These are phyloP conservation scores for Pituophis catenifer DNA, from an alignment of 2,113 vertebrate species.

Conservation along the genomic window DNA sequence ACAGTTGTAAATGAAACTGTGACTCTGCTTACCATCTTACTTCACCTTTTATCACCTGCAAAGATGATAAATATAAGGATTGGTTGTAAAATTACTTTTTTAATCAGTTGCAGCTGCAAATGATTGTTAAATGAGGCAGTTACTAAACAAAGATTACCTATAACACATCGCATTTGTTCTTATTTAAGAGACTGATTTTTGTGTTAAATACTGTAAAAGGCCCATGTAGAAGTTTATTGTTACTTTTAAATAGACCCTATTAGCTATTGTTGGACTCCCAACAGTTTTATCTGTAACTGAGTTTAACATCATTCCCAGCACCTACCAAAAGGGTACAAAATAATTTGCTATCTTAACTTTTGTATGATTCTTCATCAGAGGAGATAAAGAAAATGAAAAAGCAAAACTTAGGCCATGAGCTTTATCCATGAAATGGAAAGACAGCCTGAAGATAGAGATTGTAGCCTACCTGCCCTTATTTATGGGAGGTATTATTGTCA, in stretches of 20 bases:
- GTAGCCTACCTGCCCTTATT: not conserved
- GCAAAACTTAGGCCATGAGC: not conserved
- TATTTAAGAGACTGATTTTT: not conserved
- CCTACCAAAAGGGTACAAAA: not conserved
- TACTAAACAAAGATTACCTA: not conserved
- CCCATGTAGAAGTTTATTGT: not conserved
- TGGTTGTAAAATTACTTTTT: not conserved
- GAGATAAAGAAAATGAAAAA: not conserved
- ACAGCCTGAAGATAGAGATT: not conserved
- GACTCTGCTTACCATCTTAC: not conserved
- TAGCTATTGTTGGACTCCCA: not conserved
- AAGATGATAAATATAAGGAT: not conserved
- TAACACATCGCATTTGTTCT: not conserved
- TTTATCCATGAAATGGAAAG: not conserved
- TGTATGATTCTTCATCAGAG: not conserved
- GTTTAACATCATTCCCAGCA: not conserved
- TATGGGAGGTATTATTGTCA: not conserved
- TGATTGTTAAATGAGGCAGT: not conserved
- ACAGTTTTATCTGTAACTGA: not conserved
- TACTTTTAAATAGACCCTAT: not conserved
- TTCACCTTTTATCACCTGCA: not conserved
- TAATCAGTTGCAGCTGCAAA: not conserved
- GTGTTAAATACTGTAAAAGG: not conserved
- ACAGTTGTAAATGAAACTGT: not conserved
- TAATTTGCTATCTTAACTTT: not conserved